A percentile compares a stretch with the other conserved stretches of the same genome.
phyloP scores from a whole-genome alignment of 2,797 vertebrate genomes.

The Myotis vivesi region DNA sequence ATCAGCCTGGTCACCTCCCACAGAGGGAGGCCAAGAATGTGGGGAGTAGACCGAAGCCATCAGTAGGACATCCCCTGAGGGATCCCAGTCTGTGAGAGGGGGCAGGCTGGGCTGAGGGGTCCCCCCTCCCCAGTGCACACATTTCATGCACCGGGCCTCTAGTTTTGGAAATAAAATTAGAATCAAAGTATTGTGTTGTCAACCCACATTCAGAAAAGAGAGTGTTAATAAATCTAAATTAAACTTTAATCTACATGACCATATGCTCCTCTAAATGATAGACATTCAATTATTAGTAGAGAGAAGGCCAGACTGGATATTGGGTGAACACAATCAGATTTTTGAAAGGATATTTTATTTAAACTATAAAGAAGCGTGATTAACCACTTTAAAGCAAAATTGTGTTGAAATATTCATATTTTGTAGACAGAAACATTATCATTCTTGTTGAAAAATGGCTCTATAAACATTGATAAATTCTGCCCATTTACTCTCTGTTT shows the following conservation, averaged over 20 bases:
- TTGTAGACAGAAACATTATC: not conserved
- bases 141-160: too few species aligned
- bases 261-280: not conserved
- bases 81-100: too few species aligned
- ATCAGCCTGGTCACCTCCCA: too few species aligned
- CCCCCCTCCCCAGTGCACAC: fast-evolving
- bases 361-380: not conserved
- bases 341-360: not conserved
- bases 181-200: not conserved
- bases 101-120: too few species aligned
- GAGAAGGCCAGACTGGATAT: not conserved
- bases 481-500: not conserved
- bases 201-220: not conserved
- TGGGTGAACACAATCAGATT: not conserved
- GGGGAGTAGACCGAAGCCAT: too few species aligned
- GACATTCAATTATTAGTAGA: not conserved
- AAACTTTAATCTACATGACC: not conserved
- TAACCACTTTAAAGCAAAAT: not conserved
- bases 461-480: not conserved
- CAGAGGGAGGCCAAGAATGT: too few species aligned
- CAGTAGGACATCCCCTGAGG: too few species aligned
- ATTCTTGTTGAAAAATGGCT: slow-evolving; percentile 40
- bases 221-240: not conserved
- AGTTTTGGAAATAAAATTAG: not conserved
- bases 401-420: not conserved